Base-by-base conservation (phyloP, 2,888 invertebrate species). In the Leptothorax acervorum region DNA sequence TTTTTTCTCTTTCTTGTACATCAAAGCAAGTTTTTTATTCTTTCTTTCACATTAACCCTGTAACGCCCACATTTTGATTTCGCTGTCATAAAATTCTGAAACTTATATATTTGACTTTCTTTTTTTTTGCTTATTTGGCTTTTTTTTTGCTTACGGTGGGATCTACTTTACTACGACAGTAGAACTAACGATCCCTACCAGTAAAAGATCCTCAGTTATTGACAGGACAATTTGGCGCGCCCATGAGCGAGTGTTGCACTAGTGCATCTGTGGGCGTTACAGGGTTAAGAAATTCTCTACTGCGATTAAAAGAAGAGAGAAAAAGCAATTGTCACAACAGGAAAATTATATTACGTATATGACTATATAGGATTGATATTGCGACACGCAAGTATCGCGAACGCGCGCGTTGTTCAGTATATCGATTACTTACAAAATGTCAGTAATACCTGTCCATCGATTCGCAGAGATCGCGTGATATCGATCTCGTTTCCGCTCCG, bases 401-500 rank as follows among this genome's bases (percentile, higher is more conserved):
- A 31, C 15, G 23, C 23, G 23, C 23, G 35, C 48, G 45, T 45
- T 48, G 15, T 48, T 15, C 15, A 5, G 15, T 48, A 15, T 12
- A 28, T 51, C 39, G 39, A 76, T 65, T 39, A 55, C 28, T 31
- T 12, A 53, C n/a, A 55, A 66, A 66, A 78, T 31, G n/a, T 55
- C n/a, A 2, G n/a, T 55, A 39, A 65, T 76, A 42, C 28, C 53
- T 42, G 42, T n/a, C 18, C 18, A 57, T 55, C 66, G 31, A 66
- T 55, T 3, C 66, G 66, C 42, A 3, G 66, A n/a, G 45, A 35
- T 76, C 42, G 68, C 31, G 23, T n/a, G 73, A 81, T 66, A 73
- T 81, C 57, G 60, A 74, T 84, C 42, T 51, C 51, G 48, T 84
- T 84, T 84, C 23, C 68, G 63, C 81, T 75, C 12, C 23, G 60